Percentiles rank a stretch among this genome's conserved stretches.
phyloP scores from a whole-genome alignment of 2,113 vertebrate species.

The Dasyurus viverrinus region DNA sequence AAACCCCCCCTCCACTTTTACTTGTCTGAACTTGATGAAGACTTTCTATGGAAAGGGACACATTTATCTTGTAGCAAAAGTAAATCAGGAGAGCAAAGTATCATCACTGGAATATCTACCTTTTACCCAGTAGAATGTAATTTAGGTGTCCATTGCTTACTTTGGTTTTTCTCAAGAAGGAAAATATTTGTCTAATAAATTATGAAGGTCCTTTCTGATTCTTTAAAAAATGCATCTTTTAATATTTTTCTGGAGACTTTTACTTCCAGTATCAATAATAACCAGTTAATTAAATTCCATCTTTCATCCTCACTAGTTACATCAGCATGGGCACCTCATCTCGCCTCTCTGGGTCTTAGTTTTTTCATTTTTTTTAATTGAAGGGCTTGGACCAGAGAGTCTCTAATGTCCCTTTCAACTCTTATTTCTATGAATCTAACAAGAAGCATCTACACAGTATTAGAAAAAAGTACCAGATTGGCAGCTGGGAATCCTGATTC shows the following conservation, averaged over 20 bases:
- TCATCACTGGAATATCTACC: not conserved
- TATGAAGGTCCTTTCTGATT: not conserved
- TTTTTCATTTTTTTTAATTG: not conserved
- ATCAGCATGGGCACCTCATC: not conserved
- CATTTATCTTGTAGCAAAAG: conserved; percentile 29
- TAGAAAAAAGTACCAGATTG: not conserved
- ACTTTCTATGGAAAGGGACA: conserved; percentile 7
- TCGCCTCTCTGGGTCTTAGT: not conserved
- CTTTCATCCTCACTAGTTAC: not conserved
- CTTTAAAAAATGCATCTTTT: not conserved
- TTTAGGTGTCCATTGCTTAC: conserved; percentile 2
- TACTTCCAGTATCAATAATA: not conserved
- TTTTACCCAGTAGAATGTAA: not conserved
- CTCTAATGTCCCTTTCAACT: not conserved
- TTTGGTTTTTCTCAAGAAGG: conserved; percentile 18
- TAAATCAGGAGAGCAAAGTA: not conserved
- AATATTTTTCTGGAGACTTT: not conserved
- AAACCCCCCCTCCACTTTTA: not conserved
- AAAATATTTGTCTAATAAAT: not conserved
- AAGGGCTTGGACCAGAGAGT: not conserved
- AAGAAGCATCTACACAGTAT: conserved; percentile 8
- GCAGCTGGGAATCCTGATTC: not conserved
- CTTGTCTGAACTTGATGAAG: conserved; percentile 52
- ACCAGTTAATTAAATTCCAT: not conserved
- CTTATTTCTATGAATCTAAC: not conserved